These are phyloP conservation scores for Proterorhinus semilunaris DNA, from an alignment of 2,113 vertebrate genomes.

Conservation along the genomic window DNA sequence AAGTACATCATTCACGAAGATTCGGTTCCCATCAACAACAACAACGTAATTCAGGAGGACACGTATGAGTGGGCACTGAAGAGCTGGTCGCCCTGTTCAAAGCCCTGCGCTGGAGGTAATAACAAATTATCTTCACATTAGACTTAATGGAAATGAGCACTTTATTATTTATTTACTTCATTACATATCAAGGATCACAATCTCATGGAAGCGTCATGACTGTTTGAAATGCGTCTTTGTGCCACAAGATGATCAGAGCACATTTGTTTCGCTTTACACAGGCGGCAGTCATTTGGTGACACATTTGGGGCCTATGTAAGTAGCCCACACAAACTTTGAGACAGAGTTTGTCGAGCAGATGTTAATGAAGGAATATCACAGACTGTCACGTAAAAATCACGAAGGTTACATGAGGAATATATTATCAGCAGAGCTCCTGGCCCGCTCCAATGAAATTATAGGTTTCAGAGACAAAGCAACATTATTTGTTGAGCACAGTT, in stretches of 20 bases:
- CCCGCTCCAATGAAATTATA: too few relatives aligned
- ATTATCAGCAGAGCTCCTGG: too few relatives aligned
- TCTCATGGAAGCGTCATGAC: neutral
- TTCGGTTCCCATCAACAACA: constrained; percentile 90
- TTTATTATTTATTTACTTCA: neutral
- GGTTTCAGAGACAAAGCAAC: too few relatives aligned
- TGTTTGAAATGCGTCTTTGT: neutral
- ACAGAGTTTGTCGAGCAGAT: neutral
- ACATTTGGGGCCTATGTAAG: neutral
- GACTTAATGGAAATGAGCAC: neutral
- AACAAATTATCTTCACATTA: neutral
- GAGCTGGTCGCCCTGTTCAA: constrained; percentile 95
- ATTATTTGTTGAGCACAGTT: too few relatives aligned
- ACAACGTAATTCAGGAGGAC: constrained; percentile 95
- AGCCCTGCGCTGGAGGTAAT: constrained; percentile 91
- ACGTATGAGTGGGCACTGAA: constrained; percentile 95
- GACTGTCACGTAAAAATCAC: neutral
- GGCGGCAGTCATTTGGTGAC: neutral
- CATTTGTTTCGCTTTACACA: neutral
- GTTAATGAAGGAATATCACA: neutral
- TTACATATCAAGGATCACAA: neutral
- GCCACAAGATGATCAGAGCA: too few relatives aligned
- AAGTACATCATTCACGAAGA: constrained; percentile 97
- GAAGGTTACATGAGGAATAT: too few relatives aligned
- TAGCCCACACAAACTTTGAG: neutral